Evolutionary conservation across 2,113 vertebrate species (phyloP).

Genomic region (Mastomys natalensis): DNA sequence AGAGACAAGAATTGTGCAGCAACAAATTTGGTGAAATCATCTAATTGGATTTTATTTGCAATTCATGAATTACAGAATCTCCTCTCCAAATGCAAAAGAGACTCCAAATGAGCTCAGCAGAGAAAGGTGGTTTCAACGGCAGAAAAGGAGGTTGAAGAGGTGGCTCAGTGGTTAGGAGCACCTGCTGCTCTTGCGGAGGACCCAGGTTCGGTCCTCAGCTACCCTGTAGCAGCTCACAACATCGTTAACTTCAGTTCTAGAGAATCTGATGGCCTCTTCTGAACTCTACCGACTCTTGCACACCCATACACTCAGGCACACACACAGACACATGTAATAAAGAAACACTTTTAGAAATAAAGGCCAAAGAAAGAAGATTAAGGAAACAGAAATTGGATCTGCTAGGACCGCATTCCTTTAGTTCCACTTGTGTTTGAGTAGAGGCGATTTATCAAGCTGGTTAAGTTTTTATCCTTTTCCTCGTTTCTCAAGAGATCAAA

Average conservation of each 20-base stretch:
- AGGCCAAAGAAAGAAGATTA: background rate
- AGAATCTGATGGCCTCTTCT: background rate
- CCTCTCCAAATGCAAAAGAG: background rate
- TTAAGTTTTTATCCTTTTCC: background rate
- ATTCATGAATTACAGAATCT: constrained; percentile 1
- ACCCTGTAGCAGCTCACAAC: background rate
- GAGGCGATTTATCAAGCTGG: rapidly evolving
- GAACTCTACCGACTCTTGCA: background rate
- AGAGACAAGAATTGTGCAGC: background rate
- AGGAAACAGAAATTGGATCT: background rate
- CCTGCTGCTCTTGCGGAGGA: background rate
- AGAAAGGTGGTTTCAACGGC: background rate
- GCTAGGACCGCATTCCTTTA: background rate
- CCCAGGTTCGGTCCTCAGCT: background rate
- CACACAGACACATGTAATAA: background rate
- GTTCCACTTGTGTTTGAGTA: background rate
- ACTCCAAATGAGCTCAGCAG: background rate
- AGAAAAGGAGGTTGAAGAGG: background rate
- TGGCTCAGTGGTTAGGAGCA: background rate
- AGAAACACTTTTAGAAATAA: background rate
- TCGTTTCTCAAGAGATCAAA: background rate
- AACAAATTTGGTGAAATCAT: background rate
- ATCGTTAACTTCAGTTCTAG: background rate
- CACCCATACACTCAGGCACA: background rate
- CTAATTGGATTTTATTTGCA: background rate